phyloP scores from a whole-genome alignment of 2,797 vertebrate species.

The Tolypeutes matacus region DNA sequence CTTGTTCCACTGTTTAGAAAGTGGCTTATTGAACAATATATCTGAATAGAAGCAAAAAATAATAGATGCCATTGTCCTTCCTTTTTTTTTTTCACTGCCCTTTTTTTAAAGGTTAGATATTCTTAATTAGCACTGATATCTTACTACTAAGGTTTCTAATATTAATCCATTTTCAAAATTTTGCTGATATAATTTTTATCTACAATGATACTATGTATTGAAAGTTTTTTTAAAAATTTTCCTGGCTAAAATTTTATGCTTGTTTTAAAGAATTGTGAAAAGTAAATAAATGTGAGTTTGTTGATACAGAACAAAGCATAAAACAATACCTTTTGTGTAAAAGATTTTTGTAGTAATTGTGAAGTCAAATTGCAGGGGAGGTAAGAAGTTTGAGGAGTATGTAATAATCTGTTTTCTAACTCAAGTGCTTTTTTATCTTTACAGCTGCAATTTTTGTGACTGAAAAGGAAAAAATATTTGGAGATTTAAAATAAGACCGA shows the following conservation, averaged over 20 bases:
- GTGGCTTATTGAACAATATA: not conserved
- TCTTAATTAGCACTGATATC: not conserved
- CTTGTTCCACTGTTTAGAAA: not conserved
- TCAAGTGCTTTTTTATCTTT: constrained; percentile 74
- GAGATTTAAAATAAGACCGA: constrained; percentile 87
- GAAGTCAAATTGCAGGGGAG: not conserved
- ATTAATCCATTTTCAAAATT: constrained; percentile 23
- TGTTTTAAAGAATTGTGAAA: constrained; percentile 1
- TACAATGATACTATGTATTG: constrained; percentile 22
- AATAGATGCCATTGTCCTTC: not conserved
- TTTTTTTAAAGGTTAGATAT: not conserved
- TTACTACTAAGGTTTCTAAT: not conserved
- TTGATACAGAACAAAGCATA: not conserved
- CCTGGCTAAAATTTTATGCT: not conserved
- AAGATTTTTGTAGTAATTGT: not conserved
- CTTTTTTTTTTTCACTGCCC: not conserved
- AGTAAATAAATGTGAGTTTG: not conserved
- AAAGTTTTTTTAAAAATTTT: not conserved
- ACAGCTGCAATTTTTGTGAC: constrained; percentile 93
- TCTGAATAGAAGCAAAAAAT: not conserved
- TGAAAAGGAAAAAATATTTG: constrained; percentile 90
- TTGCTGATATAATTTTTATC: not conserved
- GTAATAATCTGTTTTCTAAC: constrained; percentile 48
- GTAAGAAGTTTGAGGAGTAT: not conserved
- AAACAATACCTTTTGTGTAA: not conserved